Base-by-base conservation (phyloP, 2,113 vertebrate genomes). In the Sapajus apella region DNA sequence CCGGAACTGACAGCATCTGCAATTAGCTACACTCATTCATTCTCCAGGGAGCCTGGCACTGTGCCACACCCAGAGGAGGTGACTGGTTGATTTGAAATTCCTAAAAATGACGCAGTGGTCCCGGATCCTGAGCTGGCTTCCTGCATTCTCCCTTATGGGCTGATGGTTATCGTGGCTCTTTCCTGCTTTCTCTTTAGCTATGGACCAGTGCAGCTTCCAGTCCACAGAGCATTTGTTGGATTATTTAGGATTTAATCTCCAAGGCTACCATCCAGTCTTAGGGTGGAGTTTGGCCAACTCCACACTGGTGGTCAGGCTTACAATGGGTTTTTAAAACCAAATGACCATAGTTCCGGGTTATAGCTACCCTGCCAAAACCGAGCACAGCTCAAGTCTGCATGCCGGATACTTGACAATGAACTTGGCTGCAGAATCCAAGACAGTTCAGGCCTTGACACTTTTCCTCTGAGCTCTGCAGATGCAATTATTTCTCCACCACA, bases 1-100 rank as follows among this genome's bases (percentile, higher is more conserved):
- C 68, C 7, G 0, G 8, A 61, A 3, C 0, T 2, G 43, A 18
- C 6, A 20, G 11, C 18, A 0, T 12, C 8, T 5, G 14, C 0
- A 5, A 21, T 6, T 20, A 35, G 37, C 52, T 2, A 16, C 8
- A 10, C 35, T 70, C 25, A 7, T 17, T 37, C 64, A n/a, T 37
- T 76, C 94, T 61, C 75, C 0, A 25, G 47, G 90, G 87, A 88
- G 55, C 72, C 66, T 9, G 11, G 37, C 6, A 0, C 37, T 25
- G 37, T 35, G 1, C 52, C 75, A 50, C 2, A 0, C 35, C 16
- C 9, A n/a, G 70, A 18, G 47, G 76, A 21, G 20, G 35, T 6
- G 12, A 40, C 61, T 27, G 12, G 12, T 18, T 18, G 23, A 77
- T 56, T 79, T 40, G 32, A 84, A 25, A 45, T 64, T 66, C 87